These are phyloP conservation scores for Caenorhabditis briggsae DNA, from an alignment of 1,140 invertebrate species.

Conservation along the genomic window DNA sequence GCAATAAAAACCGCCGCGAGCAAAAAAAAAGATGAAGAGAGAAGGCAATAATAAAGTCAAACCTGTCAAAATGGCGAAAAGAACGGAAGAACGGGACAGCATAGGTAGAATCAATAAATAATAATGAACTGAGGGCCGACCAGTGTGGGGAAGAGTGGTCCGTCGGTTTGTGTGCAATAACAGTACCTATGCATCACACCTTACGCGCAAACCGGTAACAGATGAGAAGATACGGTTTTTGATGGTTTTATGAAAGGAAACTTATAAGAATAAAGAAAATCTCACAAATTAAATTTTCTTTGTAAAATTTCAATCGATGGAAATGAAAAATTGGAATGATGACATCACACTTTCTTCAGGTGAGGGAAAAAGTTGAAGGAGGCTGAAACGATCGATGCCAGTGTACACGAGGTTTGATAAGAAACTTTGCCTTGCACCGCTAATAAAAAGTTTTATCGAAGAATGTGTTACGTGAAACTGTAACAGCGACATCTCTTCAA, in stretches of 20 bases:
- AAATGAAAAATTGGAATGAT: not conserved
- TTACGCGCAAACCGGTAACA: not conserved
- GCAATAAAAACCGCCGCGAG: not conserved
- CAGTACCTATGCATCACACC: not conserved
- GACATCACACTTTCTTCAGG: not conserved
- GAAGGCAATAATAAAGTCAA: constrained; percentile 4
- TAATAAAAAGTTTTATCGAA: constrained; percentile 8
- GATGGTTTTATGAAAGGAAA: not conserved
- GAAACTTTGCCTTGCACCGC: not conserved
- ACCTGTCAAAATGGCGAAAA: constrained; percentile 43
- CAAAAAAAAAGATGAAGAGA: too few species aligned
- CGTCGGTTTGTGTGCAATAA: not conserved
- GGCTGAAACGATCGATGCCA: not conserved
- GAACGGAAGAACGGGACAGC: constrained; percentile 15
- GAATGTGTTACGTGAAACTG: not conserved
- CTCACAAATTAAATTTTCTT: not conserved
- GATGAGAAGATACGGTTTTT: not conserved
- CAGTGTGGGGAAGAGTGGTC: not conserved
- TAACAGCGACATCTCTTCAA: not conserved
- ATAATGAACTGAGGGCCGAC: not conserved
- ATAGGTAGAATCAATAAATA: constrained; percentile 26
- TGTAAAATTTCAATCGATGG: not conserved
- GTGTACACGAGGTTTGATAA: not conserved
- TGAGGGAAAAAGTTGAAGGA: not conserved
- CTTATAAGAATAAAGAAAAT: not conserved